These are phyloP conservation scores for Choristoneura rosaceana DNA, from an alignment of 2,888 invertebrate genomes.

Conservation along the genomic window DNA sequence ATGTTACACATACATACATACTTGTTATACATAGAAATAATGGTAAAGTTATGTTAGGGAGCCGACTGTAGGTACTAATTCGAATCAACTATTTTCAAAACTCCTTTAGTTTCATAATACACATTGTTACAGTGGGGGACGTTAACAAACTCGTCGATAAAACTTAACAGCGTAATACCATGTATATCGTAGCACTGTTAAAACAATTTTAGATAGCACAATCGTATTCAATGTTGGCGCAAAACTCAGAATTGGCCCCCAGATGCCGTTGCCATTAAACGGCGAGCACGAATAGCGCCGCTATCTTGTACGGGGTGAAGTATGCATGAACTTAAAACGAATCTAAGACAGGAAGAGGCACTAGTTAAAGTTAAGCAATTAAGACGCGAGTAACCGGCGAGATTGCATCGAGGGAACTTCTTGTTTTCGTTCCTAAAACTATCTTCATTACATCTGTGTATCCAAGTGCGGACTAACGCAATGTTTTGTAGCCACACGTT, in stretches of 20 bases:
- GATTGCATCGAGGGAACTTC: constrained; percentile 78
- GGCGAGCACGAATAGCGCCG: constrained; percentile 9
- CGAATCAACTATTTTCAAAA: background rate
- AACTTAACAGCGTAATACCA: background rate
- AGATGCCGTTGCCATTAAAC: constrained; percentile 21
- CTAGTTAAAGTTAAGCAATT: constrained; percentile 81
- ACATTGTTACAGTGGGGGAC: background rate
- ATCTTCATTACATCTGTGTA: constrained; percentile 78
- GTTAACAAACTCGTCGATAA: constrained; percentile 7
- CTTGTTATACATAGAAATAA: too few species aligned
- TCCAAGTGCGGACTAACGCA: constrained; percentile 48
- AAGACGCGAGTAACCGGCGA: constrained; percentile 76
- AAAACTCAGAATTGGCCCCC: constrained; percentile 34
- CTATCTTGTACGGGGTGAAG: constrained; percentile 55
- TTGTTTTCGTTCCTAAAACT: constrained; percentile 80
- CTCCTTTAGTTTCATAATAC: background rate
- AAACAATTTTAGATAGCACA: constrained; percentile 39
- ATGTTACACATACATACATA: too few species aligned
- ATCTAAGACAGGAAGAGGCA: constrained; percentile 68
- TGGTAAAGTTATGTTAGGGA: too few species aligned
- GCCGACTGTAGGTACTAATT: background rate
- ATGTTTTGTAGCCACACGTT: constrained; percentile 51
- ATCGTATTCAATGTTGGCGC: constrained; percentile 37
- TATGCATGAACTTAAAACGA: constrained; percentile 74
- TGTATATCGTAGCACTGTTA: constrained; percentile 14